Evolutionary conservation across 1,140 invertebrate genomes (phyloP), one percentile per base, ranked within the genome.

Genomic region (Drosophila miranda): DNA sequence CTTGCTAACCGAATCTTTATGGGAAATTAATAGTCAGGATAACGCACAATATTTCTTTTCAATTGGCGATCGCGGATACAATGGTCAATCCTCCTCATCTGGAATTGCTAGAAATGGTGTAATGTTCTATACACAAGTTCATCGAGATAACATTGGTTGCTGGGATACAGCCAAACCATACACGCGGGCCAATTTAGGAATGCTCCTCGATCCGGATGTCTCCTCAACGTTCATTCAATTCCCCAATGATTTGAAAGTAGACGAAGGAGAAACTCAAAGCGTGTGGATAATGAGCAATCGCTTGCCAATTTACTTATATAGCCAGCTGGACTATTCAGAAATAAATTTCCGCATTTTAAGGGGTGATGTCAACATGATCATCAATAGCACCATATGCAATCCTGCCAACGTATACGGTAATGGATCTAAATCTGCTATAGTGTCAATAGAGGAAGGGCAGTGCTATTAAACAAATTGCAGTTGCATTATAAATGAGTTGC

Each of bases 91-190:
- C 0, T 95, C 95, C 0, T 94, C 94, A 0, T 95, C 95, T 0
- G 93, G 93, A 0, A 94, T 96, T 57, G 94, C 95, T 52, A 91
- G 91, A 34, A 93, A 94, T 55, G 95, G 95, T 0, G 92, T 96
- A 0, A 94, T 96, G 93, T 96, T 95, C 82, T 96, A 94, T 76
- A 96, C 95, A 53, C 93, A 96, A 91, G 95, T 96, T 0, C 94
- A 94, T 13, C 92, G 93, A 26, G 94, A 96, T 75, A 94, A 94
- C 6, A 91, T 97, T 0, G 95, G 95, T 42, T 97, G 96, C 78
- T 97, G 95, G 96, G 94, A 97, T 77, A 94, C 94, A 0, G 92
- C 92, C 1, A 95, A 95, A 72, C 93, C 94, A 1, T 95, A 95
- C 74, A 91, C 91, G 45, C 93, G 92, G n/a, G 89, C 91, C 6